These are phyloP conservation scores for Charaxes varanes DNA, from an alignment of 1,140 invertebrate genomes.

Conservation along the genomic window DNA sequence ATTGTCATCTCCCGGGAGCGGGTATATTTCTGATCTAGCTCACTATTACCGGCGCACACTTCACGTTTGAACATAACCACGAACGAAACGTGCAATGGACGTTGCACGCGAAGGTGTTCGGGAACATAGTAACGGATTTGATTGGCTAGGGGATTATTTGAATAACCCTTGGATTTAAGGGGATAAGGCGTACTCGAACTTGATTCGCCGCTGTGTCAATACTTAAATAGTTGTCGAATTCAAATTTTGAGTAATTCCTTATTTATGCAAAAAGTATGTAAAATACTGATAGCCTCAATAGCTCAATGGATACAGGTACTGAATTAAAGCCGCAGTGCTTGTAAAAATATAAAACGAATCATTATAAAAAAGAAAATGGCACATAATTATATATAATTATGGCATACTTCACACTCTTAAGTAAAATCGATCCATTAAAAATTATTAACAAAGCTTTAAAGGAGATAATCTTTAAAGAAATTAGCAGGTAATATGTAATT, in stretches of 20 bases:
- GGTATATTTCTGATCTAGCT: constrained; percentile 48
- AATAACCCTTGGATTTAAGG: constrained; percentile 28
- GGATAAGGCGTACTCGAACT: constrained; percentile 17
- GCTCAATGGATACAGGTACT: no score
- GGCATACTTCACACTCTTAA: no score
- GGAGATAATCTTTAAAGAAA: no score
- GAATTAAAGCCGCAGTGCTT: no score
- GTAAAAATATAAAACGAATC: no score
- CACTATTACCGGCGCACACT: constrained; percentile 53
- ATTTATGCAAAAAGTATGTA: neutral
- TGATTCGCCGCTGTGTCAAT: constrained; percentile 17
- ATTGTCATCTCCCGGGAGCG: constrained; percentile 35
- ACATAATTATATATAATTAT: neutral
- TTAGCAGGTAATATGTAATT: constrained; percentile 5
- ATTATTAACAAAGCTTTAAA: no score
- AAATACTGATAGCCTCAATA: neutral
- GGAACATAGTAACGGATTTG: constrained; percentile 17
- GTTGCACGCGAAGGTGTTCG: constrained; percentile 26
- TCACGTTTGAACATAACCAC: constrained; percentile 58
- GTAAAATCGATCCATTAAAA: no score
- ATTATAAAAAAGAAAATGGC: neutral
- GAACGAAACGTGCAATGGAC: constrained; percentile 47
- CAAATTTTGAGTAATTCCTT: no score
- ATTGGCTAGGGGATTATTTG: constrained; percentile 28
- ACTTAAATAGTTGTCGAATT: constrained; percentile 1